A percentile compares a stretch with the other conserved stretches of the same genome.
Conservation (phyloP, 2,113 vertebrate genomes). For the Coptodon rendalli region DNA sequence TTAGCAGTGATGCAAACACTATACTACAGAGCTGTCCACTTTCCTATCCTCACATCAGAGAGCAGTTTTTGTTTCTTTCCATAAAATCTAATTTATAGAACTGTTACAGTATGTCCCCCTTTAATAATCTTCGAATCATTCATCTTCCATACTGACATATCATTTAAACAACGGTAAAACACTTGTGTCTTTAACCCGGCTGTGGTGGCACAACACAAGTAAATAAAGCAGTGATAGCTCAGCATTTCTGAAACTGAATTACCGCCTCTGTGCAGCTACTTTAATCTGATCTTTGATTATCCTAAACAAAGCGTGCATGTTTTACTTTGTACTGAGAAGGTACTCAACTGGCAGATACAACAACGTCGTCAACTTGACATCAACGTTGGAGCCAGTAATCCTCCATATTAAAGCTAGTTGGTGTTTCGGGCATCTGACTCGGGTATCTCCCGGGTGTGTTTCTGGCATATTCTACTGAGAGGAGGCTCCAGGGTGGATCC, state of each 20-base stretch:
- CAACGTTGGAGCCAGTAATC: not conserved
- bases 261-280: not conserved
- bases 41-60: not conserved
- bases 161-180: not conserved
- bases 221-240: not conserved
- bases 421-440: not conserved
- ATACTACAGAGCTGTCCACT: not conserved
- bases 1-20: not conserved
- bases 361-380: not conserved
- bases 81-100: not conserved
- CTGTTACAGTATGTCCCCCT: not conserved
- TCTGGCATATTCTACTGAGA: not conserved
- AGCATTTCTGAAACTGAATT: not conserved
- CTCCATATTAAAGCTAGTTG: not conserved
- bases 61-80: not conserved
- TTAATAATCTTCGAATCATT: not conserved
- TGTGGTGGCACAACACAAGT: not conserved
- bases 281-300: not conserved
- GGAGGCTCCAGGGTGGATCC: not conserved
- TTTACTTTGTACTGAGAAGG: not conserved
- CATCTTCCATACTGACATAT: not conserved
- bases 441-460: rapidly evolving
- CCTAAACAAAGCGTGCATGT: rapidly evolving
- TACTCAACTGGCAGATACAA: not conserved
- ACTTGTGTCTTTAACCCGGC: not conserved